phyloP scores from a whole-genome alignment of 1,140 invertebrate species.

The Cryptotermes secundus region DNA sequence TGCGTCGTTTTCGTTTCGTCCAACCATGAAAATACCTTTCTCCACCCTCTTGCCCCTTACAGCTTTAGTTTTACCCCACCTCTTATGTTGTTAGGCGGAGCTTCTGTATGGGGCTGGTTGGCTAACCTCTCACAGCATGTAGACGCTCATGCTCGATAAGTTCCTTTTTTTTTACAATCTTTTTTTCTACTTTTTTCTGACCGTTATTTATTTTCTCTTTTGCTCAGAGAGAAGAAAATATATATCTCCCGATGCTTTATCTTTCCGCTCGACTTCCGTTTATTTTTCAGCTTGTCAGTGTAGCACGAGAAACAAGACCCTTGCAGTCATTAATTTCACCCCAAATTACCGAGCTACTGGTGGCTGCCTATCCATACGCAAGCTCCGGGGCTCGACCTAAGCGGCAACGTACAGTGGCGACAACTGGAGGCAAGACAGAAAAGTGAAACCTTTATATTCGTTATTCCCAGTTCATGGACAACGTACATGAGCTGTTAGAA shows the following conservation, averaged over 20 bases:
- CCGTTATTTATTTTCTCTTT: conserved; percentile 29
- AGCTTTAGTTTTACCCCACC: conserved; percentile 15
- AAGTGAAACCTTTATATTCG: not conserved
- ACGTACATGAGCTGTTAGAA: no score
- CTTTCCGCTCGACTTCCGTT: conserved; percentile 32
- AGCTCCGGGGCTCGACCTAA: not conserved
- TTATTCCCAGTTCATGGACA: no score
- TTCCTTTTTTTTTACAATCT: not conserved
- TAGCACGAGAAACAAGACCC: conserved; percentile 32
- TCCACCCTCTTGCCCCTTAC: not conserved
- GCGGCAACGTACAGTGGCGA: not conserved
- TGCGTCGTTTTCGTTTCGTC: conserved; percentile 12
- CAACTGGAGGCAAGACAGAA: not conserved
- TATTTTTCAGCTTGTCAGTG: conserved; percentile 33
- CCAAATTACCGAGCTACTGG: conserved; percentile 30
- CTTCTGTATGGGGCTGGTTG: not conserved
- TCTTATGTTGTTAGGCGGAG: conserved; percentile 18
- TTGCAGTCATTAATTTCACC: conserved; percentile 31
- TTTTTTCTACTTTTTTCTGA: not conserved
- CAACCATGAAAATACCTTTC: conserved; percentile 19
- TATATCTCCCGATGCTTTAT: conserved; percentile 31
- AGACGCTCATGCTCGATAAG: not conserved
- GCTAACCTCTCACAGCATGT: not conserved
- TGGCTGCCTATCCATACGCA: not conserved
- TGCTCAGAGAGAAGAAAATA: conserved; percentile 23